Conservation (phyloP, 2,888 invertebrate species). For the Scelioninae gen. 2 region DNA sequence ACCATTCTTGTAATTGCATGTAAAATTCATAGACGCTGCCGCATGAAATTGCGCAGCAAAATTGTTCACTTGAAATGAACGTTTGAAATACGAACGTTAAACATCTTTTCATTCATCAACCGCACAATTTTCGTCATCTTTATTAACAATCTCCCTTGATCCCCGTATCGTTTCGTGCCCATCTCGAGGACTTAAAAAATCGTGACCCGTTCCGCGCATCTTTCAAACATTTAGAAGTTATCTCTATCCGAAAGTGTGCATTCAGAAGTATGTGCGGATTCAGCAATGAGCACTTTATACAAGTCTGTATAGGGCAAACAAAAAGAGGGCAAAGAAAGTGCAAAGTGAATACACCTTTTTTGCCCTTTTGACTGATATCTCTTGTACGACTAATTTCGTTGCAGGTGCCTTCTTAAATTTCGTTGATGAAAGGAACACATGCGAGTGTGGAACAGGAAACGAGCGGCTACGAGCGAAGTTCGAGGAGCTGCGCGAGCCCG, state of each 20-base stretch:
- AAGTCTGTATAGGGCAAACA: neutral
- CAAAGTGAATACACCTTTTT: slow-evolving; percentile 14
- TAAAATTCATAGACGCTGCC: too few species aligned
- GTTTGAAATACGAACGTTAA: too few species aligned
- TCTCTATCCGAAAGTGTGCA: slow-evolving; percentile 21
- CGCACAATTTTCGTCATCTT: neutral
- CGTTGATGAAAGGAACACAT: slow-evolving; percentile 64
- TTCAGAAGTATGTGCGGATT: slow-evolving; percentile 13
- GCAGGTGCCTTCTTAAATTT: slow-evolving; percentile 68
- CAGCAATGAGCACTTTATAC: slow-evolving; percentile 5
- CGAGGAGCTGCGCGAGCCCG: slow-evolving; percentile 64
- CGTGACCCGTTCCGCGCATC: slow-evolving; percentile 15
- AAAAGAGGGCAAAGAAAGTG: neutral
- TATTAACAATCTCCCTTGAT: slow-evolving; percentile 14
- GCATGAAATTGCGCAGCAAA: too few species aligned
- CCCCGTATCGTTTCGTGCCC: slow-evolving; percentile 1
- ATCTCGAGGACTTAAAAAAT: slow-evolving; percentile 5
- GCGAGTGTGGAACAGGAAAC: slow-evolving; percentile 63
- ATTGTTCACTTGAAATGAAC: too few species aligned
- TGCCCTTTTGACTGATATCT: slow-evolving; percentile 36
- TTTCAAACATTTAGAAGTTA: slow-evolving; percentile 25
- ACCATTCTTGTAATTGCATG: too few species aligned
- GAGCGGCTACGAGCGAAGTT: slow-evolving; percentile 49
- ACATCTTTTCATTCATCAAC: too few species aligned
- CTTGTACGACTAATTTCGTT: slow-evolving; percentile 45